Evolutionary conservation across 2,888 invertebrate genomes (phyloP).

Genomic region (Octonoba sinensis): DNA sequence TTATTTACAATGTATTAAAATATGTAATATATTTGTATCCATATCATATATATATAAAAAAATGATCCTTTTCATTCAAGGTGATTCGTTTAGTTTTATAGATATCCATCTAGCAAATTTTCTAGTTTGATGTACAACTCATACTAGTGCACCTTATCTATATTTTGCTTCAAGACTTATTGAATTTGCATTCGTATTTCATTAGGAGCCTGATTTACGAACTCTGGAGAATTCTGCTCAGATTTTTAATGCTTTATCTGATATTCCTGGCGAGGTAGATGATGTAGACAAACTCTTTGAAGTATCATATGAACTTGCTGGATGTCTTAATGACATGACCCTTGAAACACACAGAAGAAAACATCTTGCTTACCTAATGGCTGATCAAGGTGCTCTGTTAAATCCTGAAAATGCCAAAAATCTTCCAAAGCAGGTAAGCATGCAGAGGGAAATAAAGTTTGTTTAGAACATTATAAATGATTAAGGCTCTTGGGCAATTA

Average conservation of each 20-base stretch:
- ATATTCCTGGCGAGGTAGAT: conserved; percentile 93
- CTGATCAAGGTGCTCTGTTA: conserved; percentile 93
- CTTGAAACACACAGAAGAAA: conserved; percentile 90
- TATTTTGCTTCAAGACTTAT: not conserved
- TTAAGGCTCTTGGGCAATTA: too few species aligned
- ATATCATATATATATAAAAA: too few species aligned
- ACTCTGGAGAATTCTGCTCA: conserved; percentile 94
- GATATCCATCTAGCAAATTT: too few species aligned
- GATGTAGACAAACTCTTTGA: conserved; percentile 89
- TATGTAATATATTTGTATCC: too few species aligned
- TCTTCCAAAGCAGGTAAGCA: conserved; percentile 84
- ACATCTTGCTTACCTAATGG: conserved; percentile 95
- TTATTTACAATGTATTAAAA: too few species aligned
- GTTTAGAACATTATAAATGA: too few species aligned
- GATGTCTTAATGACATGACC: conserved; percentile 85
- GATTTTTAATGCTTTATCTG: conserved; percentile 96
- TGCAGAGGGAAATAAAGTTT: too few species aligned
- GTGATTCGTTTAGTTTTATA: too few species aligned
- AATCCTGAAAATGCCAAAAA: conserved; percentile 91
- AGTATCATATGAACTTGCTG: conserved; percentile 82
- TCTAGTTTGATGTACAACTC: too few species aligned
- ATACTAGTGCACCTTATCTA: too few species aligned
- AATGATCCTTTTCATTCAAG: too few species aligned
- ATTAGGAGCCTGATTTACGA: conserved; percentile 81
- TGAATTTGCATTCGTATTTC: not conserved